Percentiles rank a stretch among this genome's conserved stretches.
These are phyloP conservation scores for Avahi laniger DNA, from an alignment of 2,797 vertebrate genomes.

Conservation along the genomic window DNA sequence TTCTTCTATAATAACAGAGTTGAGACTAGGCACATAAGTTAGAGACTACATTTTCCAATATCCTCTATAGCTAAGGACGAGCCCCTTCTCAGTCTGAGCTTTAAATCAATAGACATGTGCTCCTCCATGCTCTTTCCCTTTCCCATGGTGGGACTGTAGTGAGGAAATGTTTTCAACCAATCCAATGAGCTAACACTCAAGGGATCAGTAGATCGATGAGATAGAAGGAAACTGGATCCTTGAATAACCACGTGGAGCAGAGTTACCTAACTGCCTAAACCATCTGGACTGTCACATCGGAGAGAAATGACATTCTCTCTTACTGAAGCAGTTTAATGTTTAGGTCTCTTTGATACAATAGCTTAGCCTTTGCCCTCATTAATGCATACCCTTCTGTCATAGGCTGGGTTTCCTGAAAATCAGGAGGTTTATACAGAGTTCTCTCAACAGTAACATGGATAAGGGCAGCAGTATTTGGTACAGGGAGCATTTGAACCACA, in stretches of 20 bases:
- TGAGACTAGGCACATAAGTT: not conserved
- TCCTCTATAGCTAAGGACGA: not conserved
- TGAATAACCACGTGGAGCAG: not conserved
- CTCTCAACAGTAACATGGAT: not conserved
- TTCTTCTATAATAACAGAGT: not conserved
- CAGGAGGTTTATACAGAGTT: not conserved
- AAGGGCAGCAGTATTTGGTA: not conserved
- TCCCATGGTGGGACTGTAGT: not conserved
- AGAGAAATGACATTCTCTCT: not conserved
- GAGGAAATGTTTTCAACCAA: not conserved
- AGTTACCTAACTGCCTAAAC: not conserved
- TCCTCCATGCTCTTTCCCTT: not conserved
- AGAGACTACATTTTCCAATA: not conserved
- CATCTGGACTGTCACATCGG: not conserved
- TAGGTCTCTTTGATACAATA: not conserved
- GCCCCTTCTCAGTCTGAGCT: not conserved
- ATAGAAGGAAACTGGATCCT: not conserved
- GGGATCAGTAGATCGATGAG: not conserved
- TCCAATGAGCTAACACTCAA: not conserved
- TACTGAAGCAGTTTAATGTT: not conserved
- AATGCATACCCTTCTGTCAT: not conserved
- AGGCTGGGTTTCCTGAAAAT: not conserved
- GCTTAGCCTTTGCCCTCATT: not conserved
- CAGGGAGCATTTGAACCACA: not conserved
- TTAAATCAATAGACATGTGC: not conserved